Evolutionary conservation across 1,140 invertebrate species (phyloP), one percentile per base, ranked within the genome.

Genomic region (Trachelipus rathkii): DNA sequence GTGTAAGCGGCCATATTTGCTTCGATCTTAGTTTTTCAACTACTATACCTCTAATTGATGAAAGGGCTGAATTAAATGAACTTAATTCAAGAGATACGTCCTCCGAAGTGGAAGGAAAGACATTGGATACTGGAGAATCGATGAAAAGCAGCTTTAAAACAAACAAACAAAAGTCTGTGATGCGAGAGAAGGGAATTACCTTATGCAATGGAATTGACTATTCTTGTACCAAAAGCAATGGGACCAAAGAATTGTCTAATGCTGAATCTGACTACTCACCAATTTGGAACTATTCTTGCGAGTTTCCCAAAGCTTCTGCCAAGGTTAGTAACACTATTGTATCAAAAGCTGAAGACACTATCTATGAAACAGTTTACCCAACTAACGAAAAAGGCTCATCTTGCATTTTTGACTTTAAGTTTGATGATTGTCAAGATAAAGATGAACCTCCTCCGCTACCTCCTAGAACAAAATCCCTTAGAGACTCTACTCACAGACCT

Each of bases 361-460:
- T 85, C 33, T 86, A 85, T 76, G 84, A 85, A 79, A 85, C 84
- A 21, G 80, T 85, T 7, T 85, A 84, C 76, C 83, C 83, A 19
- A 77, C 78, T 33, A 77, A 80, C 67, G 78, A 75, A 19, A 73
- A 72, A 53, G 73, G 66, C 21, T 76, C 75, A 45, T 24, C 24
- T 24, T 13, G 44, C 11, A 53, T 44, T 50, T 45, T 75, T 19
- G 70, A 72, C 44, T 72, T 67, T 33, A 44, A 53, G 73, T 67
- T 44, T 72, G 73, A 69, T 10, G 72, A 46, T 10, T 60, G 46
- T 15, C 75, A 73, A 45, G 75, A 74, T 67, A 79, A 80, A 43
- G 83, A 84, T 44, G 79, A 83, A 19, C 85, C 85, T 8, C 85
- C 86, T 45, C 85, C 86, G 23, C 81, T 87, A 10, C 85, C 86